phyloP scores from a whole-genome alignment of 2,888 invertebrate species.

The Orchestes rusci region DNA sequence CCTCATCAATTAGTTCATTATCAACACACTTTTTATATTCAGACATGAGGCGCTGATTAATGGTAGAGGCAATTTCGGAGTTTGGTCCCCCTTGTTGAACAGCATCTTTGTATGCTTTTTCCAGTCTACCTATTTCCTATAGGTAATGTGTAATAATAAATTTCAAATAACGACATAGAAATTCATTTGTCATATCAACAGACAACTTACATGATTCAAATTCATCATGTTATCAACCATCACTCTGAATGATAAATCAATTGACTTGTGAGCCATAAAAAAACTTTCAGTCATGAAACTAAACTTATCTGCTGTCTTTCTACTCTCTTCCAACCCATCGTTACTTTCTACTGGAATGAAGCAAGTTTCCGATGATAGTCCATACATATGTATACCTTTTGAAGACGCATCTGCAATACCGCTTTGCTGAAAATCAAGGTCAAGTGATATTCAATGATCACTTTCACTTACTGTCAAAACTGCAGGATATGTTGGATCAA shows the following conservation, averaged over 20 bases:
- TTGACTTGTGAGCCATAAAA: conserved; percentile 80
- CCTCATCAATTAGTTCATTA: no score
- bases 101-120: conserved; percentile 66
- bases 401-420: conserved; percentile 45
- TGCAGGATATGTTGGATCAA: conserved; percentile 83
- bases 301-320: conserved; percentile 54
- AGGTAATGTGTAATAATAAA: conserved; percentile 11
- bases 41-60: conserved; percentile 55
- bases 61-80: conserved; percentile 51
- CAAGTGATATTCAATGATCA: background rate
- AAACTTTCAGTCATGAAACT: conserved; percentile 89
- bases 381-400: conserved; percentile 64
- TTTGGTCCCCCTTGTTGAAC: conserved; percentile 48
- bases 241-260: conserved; percentile 70
- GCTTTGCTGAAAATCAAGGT: conserved; percentile 1
- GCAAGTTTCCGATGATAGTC: conserved; percentile 70
- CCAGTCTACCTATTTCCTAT: conserved; percentile 62
- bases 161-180: no score
- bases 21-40: conserved; percentile 58
- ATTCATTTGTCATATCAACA: no score
- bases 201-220: conserved; percentile 49
- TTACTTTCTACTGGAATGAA: conserved; percentile 61
- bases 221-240: conserved; percentile 60
- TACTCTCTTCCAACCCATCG: conserved; percentile 46
- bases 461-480: conserved; percentile 42